phyloP scores from a whole-genome alignment of 2,113 vertebrate genomes.

The Zosterops hypoxanthus region DNA sequence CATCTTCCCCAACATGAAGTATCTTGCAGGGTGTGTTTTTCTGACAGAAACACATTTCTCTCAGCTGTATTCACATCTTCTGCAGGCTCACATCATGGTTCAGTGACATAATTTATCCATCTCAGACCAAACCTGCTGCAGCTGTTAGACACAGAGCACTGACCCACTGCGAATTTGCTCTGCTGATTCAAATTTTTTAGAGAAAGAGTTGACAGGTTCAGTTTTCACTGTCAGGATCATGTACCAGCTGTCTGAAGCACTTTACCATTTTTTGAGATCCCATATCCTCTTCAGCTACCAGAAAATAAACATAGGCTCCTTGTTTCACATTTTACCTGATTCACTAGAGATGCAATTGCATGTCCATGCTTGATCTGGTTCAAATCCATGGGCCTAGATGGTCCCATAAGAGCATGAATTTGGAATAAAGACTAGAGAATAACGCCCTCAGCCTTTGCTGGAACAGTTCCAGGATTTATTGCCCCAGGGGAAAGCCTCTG shows the following conservation, averaged over 20 bases:
- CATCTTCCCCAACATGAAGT: no score
- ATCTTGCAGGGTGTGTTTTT: background rate
- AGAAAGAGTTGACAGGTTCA: background rate
- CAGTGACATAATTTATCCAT: background rate
- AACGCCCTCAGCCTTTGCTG: background rate
- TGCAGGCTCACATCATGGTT: background rate
- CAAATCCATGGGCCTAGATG: background rate
- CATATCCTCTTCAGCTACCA: background rate
- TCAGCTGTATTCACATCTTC: background rate
- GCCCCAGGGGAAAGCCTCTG: background rate
- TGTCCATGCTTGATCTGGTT: background rate
- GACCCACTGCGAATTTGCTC: background rate
- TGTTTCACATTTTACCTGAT: background rate
- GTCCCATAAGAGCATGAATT: background rate
- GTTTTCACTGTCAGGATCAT: background rate
- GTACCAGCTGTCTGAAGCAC: background rate
- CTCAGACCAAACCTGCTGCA: slow-evolving; percentile 10
- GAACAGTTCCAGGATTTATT: background rate
- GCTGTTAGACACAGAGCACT: slow-evolving; percentile 13
- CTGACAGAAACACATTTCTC: background rate
- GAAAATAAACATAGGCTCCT: background rate
- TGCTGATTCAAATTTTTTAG: background rate
- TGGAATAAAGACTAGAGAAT: background rate
- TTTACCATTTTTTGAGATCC: background rate
- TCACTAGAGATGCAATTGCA: background rate